Evolutionary conservation across 1,140 invertebrate genomes (phyloP), one percentile per base, ranked within the genome.

Genomic region (Frieseomelitta varia): DNA sequence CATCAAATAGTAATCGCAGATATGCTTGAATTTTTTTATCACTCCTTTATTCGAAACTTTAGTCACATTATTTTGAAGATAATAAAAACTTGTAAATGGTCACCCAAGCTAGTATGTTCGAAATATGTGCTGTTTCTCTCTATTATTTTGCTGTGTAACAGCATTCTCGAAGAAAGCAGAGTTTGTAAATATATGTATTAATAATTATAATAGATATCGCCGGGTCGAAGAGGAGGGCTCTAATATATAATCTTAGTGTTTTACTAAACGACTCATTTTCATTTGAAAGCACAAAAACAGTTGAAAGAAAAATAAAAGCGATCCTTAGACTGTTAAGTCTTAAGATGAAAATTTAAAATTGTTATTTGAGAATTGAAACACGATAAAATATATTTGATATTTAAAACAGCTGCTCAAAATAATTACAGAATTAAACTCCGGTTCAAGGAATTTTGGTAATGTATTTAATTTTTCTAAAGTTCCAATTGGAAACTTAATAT

Each of bases 141-240:
- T 84, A 47, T 47, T 71, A 30, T 65, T 86, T 89, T 61, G 75
- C 63, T 79, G 15, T 77, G 24, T 79, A n/a, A 76, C 73, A 79
- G 72, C 65, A 74, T 27, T 65, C 56, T 71, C 53, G 61, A 78
- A 24, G 71, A n/a, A 61, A 55, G 53, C 67, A 73, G 63, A 78
- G 58, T 87, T 61, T 89, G 86, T 87, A 87, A 75, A 87, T 89
- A 89, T 72, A 55, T 73, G 78, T 84, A 84, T 73, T 74, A 79
- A 55, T 80, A 72, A 85, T 80, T 89, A 69, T 63, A 79, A n/a
- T n/a, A 53, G 80, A 81, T 67, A 58, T 87, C 81, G 67, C 71
- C 47, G 30, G 74, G 81, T 87, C 85, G 86, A 89, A 87, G 76
- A 82, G 55, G 71, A 90, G 79, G 83, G 87, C 85, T 89, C 81